phyloP scores from a whole-genome alignment of 2,888 invertebrate species.

The Andrena bucephala region DNA sequence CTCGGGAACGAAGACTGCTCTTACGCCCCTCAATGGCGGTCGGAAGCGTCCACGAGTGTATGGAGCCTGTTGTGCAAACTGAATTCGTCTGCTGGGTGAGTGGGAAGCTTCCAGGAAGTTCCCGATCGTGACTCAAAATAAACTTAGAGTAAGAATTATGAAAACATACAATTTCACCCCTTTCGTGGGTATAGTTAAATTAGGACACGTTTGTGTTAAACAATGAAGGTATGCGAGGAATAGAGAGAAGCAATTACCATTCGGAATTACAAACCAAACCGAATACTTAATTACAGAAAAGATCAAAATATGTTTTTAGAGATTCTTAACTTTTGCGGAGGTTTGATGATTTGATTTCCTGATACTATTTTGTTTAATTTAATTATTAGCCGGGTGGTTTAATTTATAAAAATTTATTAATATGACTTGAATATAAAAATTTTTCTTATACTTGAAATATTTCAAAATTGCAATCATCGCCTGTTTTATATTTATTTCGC shows the following conservation, averaged over 20 bases:
- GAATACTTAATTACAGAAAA: too few species aligned
- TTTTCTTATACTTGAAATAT: background rate
- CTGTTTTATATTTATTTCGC: background rate
- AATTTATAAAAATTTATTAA: too few species aligned
- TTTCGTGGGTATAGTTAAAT: background rate
- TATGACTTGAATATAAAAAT: background rate
- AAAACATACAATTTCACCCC: background rate
- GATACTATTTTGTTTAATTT: too few species aligned
- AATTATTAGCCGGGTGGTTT: too few species aligned
- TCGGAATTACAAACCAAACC: background rate
- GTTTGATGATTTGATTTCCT: too few species aligned
- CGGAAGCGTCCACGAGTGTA: slow-evolving; percentile 33
- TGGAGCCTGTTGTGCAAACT: slow-evolving; percentile 30
- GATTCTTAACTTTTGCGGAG: too few species aligned
- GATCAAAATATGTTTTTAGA: too few species aligned
- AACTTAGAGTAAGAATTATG: slow-evolving; percentile 19
- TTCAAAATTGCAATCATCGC: background rate
- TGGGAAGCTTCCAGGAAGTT: slow-evolving; percentile 25
- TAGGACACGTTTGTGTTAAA: background rate
- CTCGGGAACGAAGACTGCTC: slow-evolving; percentile 15
- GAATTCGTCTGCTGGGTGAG: slow-evolving; percentile 13
- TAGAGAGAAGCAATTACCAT: background rate
- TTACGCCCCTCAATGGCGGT: slow-evolving; percentile 19
- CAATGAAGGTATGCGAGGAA: background rate
- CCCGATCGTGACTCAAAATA: slow-evolving; percentile 20